These are phyloP conservation scores for Pandemis cinnamomeana DNA, from an alignment of 2,888 invertebrate genomes.

Conservation along the genomic window DNA sequence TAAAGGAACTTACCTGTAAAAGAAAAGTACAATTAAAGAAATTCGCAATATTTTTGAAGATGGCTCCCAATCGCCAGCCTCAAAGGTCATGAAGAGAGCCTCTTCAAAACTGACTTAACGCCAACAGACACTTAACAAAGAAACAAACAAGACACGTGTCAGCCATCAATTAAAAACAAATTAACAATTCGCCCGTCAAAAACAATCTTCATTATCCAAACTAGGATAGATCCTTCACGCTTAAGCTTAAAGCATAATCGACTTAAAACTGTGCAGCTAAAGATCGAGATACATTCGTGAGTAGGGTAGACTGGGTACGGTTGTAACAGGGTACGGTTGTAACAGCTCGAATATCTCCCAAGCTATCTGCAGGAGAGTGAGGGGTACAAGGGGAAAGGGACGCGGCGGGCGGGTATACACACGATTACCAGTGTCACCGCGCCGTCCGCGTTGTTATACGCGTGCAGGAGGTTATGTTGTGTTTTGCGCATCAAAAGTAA, in stretches of 20 bases:
- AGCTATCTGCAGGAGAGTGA: too few relatives aligned
- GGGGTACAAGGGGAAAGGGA: too few relatives aligned
- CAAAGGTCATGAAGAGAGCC: neutral
- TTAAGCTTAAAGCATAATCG: conserved; percentile 3
- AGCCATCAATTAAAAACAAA: conserved; percentile 72
- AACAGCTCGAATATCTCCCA: too few relatives aligned
- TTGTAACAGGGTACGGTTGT: too few relatives aligned
- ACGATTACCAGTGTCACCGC: too few relatives aligned
- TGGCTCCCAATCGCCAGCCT: neutral
- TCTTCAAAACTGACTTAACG: conserved; percentile 2
- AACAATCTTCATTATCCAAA: conserved; percentile 58
- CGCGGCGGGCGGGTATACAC: too few relatives aligned
- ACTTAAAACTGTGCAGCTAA: conserved; percentile 21
- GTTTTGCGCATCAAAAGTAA: too few relatives aligned
- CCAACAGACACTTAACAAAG: conserved; percentile 35
- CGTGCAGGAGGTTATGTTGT: too few relatives aligned
- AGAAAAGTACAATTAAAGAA: conserved; percentile 9
- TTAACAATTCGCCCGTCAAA: conserved; percentile 67
- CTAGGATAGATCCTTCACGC: conserved; percentile 46
- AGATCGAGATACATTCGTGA: conserved; percentile 44
- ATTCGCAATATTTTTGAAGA: neutral
- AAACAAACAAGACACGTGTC: conserved; percentile 55
- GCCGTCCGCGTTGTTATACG: too few relatives aligned
- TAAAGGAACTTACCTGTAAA: conserved; percentile 30
- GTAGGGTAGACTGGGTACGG: too few relatives aligned